Percentiles rank a stretch among this genome's conserved stretches.
Evolutionary conservation across 2,888 invertebrate genomes (phyloP).

Genomic region (Nomada ruficornis): DNA sequence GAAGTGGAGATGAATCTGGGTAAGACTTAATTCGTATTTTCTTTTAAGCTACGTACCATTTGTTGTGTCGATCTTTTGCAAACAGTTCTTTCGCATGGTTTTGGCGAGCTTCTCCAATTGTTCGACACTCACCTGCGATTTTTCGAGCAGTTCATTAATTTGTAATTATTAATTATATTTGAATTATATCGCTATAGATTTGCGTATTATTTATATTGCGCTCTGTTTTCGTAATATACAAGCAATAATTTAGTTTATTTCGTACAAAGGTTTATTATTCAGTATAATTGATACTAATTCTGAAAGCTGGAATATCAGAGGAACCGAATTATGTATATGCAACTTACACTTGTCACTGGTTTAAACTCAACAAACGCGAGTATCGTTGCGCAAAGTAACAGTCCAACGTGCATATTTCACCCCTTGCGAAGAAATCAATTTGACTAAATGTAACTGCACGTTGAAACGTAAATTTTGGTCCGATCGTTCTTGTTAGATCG

Average conservation of each 20-base stretch:
- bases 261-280: too few relatives aligned
- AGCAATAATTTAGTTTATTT: too few relatives aligned
- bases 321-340: too few relatives aligned
- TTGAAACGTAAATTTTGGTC: neutral
- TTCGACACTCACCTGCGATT: slow-evolving; percentile 82
- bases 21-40: neutral
- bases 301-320: too few relatives aligned
- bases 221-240: too few relatives aligned
- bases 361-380: slow-evolving; percentile 17
- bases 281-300: too few relatives aligned
- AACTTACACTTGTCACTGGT: slow-evolving; percentile 54
- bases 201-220: too few relatives aligned
- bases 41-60: slow-evolving; percentile 84
- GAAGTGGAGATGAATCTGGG: neutral
- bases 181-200: neutral
- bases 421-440: neutral
- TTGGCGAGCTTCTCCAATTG: slow-evolving; percentile 88
- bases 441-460: too few relatives aligned
- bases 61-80: slow-evolving; percentile 87
- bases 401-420: slow-evolving; percentile 35
- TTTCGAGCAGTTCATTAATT: neutral
- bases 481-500: too few relatives aligned
- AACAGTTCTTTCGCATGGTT: slow-evolving; percentile 88
- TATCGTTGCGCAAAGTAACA: slow-evolving; percentile 17
- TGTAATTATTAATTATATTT: neutral